Base-by-base conservation (phyloP, 1,140 invertebrate genomes). In the Sesamia nonagrioides region DNA sequence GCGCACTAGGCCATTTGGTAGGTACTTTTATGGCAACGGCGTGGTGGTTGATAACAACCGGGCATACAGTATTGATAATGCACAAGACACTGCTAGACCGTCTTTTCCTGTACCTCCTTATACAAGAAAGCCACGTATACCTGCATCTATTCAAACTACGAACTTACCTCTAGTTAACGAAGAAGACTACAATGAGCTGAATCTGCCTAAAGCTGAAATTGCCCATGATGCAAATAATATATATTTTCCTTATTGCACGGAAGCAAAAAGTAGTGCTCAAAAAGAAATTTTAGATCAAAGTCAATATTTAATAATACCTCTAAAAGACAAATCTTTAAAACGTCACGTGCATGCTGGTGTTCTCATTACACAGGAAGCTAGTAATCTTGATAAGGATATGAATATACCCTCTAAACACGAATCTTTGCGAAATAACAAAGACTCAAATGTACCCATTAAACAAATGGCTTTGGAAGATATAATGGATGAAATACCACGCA, bases 11-110 rank as follows among this genome's bases (percentile, higher is more conserved):
- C 52, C 48, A 11, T 21, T 45, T n/a, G 35, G 11, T 18, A 72
- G 68, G 21, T 33, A 40, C 13, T 77, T 48, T 42, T 54, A 50
- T 50, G 77, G 56, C 9, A 61, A 73, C 18, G 58, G 61, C 7
- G 74, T 75, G n/a, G 17, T 76, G 5, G 45, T 72, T 11, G 80
- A 78, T 6, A 77, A 33, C 8, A 68, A 77, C 15, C 15, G n/a
- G 4, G 15, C 11, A 37, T 2, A 4, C 8, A 9, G 7, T 4
- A n/a, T 69, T 15, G 42, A 50, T 33, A 69, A 15, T 8, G 13
- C 50, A 33, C 18, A 69, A 48, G 21, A 18, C 13, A 50, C 18
- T 33, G 27, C 18, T 21, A 69, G 61, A 42, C 37, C 61, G 9
- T 42, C 42, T 66, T 27, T 21, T 9, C 5, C 56, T 15, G 18